These are phyloP conservation scores for Parotocinclus haroldoi DNA, from an alignment of 2,797 vertebrate genomes.

Conservation along the genomic window DNA sequence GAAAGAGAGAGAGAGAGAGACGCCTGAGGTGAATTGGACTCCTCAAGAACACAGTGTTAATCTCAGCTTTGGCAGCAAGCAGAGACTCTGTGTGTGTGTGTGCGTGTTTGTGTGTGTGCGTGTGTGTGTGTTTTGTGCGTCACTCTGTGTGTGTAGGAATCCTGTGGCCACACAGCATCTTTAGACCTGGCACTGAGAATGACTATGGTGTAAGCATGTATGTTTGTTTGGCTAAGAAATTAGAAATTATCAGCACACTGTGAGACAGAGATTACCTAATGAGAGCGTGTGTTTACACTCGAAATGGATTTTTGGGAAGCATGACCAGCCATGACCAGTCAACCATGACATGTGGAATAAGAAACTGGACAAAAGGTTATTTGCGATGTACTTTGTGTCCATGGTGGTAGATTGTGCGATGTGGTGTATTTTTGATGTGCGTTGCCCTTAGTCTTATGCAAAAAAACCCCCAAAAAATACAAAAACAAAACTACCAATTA, in stretches of 20 bases:
- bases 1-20: background rate
- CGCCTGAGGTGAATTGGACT: constrained; percentile 35
- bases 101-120: constrained; percentile 6
- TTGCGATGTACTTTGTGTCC: too few species aligned
- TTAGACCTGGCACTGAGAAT: constrained; percentile 25
- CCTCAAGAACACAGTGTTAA: constrained; percentile 36
- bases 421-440: too few species aligned
- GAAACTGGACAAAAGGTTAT: background rate
- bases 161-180: constrained; percentile 38
- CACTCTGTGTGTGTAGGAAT: constrained; percentile 1
- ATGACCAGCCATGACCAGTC: background rate
- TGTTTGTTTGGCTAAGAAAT: constrained; percentile 17
- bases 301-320: constrained; percentile 10
- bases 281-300: constrained; percentile 13
- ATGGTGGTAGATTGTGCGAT: too few species aligned
- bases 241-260: constrained; percentile 23
- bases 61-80: constrained; percentile 42
- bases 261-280: constrained; percentile 19
- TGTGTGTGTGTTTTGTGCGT: background rate
- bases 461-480: too few species aligned
- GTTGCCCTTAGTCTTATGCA: too few species aligned
- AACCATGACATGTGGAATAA: background rate
- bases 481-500: too few species aligned
- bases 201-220: constrained; percentile 23
- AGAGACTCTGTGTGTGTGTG: constrained; percentile 28